Base-by-base conservation (phyloP, 2,113 vertebrate species). In the Pedionomus torquatus region DNA sequence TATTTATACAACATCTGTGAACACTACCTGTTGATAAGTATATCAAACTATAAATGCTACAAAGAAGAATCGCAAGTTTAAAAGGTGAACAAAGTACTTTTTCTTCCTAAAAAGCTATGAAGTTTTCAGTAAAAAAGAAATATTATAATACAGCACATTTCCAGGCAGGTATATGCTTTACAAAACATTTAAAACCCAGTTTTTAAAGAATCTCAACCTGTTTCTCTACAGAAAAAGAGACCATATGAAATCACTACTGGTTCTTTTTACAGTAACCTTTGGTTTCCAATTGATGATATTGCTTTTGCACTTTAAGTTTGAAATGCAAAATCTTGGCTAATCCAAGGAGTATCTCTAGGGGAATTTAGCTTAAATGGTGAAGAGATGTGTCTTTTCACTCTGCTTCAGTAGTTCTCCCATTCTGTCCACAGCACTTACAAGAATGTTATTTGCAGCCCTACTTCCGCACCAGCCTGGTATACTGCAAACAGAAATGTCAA, bases 1-100 rank as follows among this genome's bases (percentile, higher is more conserved):
- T 97, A 83, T 97, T 98, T 98, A 97, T 95, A 63, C 80, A 97
- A 93, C 72, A 95, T 81, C 39, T 94, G 28, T 90, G 94, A 94
- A 91, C 71, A 93, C 86, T 94, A 96, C 76, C 82, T 95, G 61
- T 94, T 95, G 82, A 57, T 60, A 94, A 74, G 64, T 92, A 63
- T 55, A 74, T 15, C 14, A 31, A 49, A 54, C 52, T 91, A 1
- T 55, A 87, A 94, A 25, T 93, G 48, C 54, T 95, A 60, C 28
- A 91, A 54, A 65, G 31, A 88, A 91, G 83, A 96, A 82, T 46
- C 86, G 30, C 51, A 92, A 85, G 18, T 86, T 94, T 92, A 80
- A 93, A 95, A 75, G n/a, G 21, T 10, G 76, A 8, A 3, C 5
- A 31, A 65, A 11, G 4, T 33, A 9, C 55, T 43, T 60, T 72